phyloP scores from a whole-genome alignment of 2,797 vertebrate species.

The Poecilia velifera region DNA sequence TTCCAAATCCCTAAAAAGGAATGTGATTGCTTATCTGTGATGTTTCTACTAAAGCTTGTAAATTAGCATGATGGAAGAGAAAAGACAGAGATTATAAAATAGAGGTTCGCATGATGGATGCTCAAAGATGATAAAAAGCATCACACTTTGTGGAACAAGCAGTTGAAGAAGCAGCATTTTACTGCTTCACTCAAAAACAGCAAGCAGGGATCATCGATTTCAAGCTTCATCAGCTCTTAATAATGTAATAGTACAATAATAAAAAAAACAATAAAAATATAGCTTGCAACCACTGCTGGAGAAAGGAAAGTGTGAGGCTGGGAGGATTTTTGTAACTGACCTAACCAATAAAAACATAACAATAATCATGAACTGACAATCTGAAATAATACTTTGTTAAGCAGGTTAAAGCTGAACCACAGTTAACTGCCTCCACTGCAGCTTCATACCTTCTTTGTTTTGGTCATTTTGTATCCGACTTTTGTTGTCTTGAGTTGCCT shows the following conservation, averaged over 20 bases:
- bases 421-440: neutral
- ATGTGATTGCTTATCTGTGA: neutral
- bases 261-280: neutral
- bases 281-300: neutral
- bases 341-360: neutral
- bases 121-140: neutral
- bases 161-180: neutral
- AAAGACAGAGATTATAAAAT: neutral
- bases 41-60: neutral
- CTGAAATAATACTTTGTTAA: neutral
- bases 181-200: neutral
- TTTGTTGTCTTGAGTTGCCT: neutral
- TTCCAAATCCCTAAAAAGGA: neutral
- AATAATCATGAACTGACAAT: neutral
- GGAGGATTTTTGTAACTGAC: neutral
- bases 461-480: neutral
- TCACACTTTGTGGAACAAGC: too few relatives aligned
- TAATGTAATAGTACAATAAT: neutral
- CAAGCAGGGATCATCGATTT: neutral
- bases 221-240: neutral
- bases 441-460: neutral
- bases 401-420: neutral
- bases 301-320: neutral
- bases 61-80: too few relatives aligned
- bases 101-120: neutral